Base-by-base conservation (phyloP, 2,113 vertebrate genomes). In the Callaeas wilsoni region DNA sequence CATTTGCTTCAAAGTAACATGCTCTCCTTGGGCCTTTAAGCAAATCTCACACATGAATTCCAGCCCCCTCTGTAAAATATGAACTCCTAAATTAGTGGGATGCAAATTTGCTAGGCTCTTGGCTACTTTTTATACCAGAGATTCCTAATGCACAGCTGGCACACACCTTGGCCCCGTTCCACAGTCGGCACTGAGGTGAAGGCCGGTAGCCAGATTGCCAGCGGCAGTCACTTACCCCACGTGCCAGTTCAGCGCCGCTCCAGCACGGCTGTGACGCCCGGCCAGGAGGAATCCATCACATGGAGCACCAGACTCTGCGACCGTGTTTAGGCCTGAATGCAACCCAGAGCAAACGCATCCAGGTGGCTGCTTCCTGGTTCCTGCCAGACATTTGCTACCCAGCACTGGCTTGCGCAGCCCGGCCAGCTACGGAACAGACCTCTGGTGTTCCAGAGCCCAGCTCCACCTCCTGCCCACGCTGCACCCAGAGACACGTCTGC, bases 141-240 rank as follows among this genome's bases (percentile, higher is more conserved):
- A 41, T 65, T 62, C 32, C 29, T 53, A 25, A 26, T 8, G 27
- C 46, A 13, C 49, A 35, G 6, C 1, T 12, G 25, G 39, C 21
- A 9, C 3, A 30, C 4, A 1, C 35, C 47, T 23, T 27, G 33
- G 57, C 39, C 49, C 13, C 17, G 3, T 13, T 26, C 12, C 52
- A 21, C 5, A 1, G 14, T 6, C 42, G 44, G 13, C 25, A 35
- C 4, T 0, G 4, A 57, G 22, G 17, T 10, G 52, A 57, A 16
- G 27, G 17, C 49, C 0, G 2, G 39, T 19, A 44, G 33, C 21
- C 0, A 0, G 1, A 16, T 1, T 7, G 5, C 33, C 29, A 39
- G 63, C 18, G 56, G 6, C 37, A 55, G 7, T 50, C 47, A 10
- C 30, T 47, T 6, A 11, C 1, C 69, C 21, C 18, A 6, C 11